Evolutionary conservation across 2,797 vertebrate species (phyloP).

Genomic region (Xiphorhynchus erythropygius): DNA sequence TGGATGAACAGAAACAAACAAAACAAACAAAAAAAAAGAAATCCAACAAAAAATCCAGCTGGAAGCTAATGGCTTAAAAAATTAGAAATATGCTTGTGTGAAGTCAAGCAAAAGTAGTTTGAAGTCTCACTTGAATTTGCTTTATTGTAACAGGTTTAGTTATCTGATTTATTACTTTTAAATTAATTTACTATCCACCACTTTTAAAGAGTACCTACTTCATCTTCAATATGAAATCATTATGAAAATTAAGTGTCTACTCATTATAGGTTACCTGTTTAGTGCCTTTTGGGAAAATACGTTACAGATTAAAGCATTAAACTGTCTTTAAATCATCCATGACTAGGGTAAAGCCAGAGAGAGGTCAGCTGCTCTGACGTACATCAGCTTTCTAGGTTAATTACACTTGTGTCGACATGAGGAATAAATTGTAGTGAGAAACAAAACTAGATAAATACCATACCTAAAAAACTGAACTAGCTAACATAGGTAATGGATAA

Average conservation of each 20-base stretch:
- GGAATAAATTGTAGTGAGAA: not conserved
- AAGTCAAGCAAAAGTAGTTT: not conserved
- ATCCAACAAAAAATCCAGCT: not conserved
- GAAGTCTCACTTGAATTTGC: not conserved
- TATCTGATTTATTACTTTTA: not conserved
- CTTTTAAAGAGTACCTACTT: conserved; percentile 7
- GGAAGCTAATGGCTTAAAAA: not conserved
- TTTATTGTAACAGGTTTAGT: not conserved
- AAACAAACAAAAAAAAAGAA: not conserved
- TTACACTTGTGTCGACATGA: not conserved
- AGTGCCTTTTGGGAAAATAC: not conserved
- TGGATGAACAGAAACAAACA: not conserved
- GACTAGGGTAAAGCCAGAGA: not conserved
- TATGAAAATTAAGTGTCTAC: conserved; percentile 10
- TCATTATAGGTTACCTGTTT: not conserved
- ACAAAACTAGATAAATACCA: not conserved
- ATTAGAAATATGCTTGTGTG: not conserved
- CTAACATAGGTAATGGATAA: not conserved
- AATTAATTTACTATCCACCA: not conserved
- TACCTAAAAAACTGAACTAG: not conserved
- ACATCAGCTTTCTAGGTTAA: not conserved
- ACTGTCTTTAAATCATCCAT: not conserved
- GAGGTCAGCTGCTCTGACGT: conserved; percentile 7
- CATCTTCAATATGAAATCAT: not conserved
- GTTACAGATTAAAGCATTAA: conserved; percentile 46